Base-by-base conservation (phyloP, 2,888 invertebrate genomes). In the Andrena bucephala region DNA sequence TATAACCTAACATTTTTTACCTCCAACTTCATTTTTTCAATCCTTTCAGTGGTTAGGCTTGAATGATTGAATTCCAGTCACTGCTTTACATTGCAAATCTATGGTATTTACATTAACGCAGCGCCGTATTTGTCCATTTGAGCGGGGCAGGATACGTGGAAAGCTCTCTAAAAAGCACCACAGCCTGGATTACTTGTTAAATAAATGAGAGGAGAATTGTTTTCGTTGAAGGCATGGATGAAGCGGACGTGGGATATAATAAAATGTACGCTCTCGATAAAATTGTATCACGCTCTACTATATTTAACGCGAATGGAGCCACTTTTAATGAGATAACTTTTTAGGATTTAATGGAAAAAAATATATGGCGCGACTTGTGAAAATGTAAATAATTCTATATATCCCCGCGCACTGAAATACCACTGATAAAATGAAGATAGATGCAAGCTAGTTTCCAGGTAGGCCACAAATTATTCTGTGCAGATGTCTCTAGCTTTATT, bases 401-500 rank as follows among this genome's bases (percentile, higher is more conserved):
- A 42, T 2, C 24, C 10, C 1, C 57, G 48, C 2, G 31, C 29
- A 59, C 27, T 24, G 13, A 24, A 31, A 66, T 2, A 36, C 4
- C 10, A n/a, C 24, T 2, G 16, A 24, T 42, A 6, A 60, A 79
- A 79, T 16, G 48, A 48, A 52, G 31, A 62, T 27, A n/a, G 13
- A 27, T 42, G n/a, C n/a, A 59, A 24, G 79, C 20, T 69, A 59
- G 69, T 57, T 57, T 52, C 52, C 4, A 0, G 0, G 42, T 42
- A 3, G 20, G 16, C 33, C 42, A 79, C 65, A 71, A 80, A 80
- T 79, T 80, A 71, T 71, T 59, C 65, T 20, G 42, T 42, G 79
- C 70, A 71, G 60, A 80, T 80, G 80, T 80, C 80, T 80, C 80
- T 48, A 27, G 71, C 59, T 79, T 80, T 80, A 79, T 79, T 80